Evolutionary conservation across 2,888 invertebrate species (phyloP), one percentile per base, ranked within the genome.

Genomic region (Reticulitermes lucifugus): DNA sequence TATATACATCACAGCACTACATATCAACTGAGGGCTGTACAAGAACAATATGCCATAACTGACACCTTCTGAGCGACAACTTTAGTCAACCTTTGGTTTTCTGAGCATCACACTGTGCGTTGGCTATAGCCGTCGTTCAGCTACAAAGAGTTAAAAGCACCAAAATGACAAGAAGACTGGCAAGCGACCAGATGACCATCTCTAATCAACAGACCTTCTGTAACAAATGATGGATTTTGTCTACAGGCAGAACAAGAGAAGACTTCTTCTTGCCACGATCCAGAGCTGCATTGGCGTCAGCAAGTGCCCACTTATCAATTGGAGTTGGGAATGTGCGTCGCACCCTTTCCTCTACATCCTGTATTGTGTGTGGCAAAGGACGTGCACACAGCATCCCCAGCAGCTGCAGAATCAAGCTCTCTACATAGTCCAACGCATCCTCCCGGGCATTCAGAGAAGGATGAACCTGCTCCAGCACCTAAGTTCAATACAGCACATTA

Each of bases 321-420:
- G 98, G 98, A 25, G 96, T 96, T n/a, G 98, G 98, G 92, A 98
- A 98, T 84, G 97, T 96, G 88, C 96, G 96, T 88, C 96, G 94
- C 60, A 99, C 98, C 87, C 98, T 93, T 89, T 98, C 98, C 90
- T 98, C 98, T 88, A 99, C 97, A 92, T 99, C 99, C 94, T 96
- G 92, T 41, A 96, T 94, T 46, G 96, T 95, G 89, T 96, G 96
- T 22, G 96, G 96, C 12, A 90, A 88, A 46, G 97, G 97, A 88
- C 95, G 95, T 59, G 96, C 96, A 90, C 98, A 98, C 86, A 99
- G 93, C 94, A 96, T 96, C 29, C 95, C 96, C 90, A 99, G 92
- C 87, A 99, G 93, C 86, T 96, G 95, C 87, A 98, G 92, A 89
- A 98, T 98, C 86, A 98, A 93, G 86, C 95, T 95, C 92, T 99